These are phyloP conservation scores for Thyatira batis DNA, from an alignment of 2,888 invertebrate genomes.

Conservation along the genomic window DNA sequence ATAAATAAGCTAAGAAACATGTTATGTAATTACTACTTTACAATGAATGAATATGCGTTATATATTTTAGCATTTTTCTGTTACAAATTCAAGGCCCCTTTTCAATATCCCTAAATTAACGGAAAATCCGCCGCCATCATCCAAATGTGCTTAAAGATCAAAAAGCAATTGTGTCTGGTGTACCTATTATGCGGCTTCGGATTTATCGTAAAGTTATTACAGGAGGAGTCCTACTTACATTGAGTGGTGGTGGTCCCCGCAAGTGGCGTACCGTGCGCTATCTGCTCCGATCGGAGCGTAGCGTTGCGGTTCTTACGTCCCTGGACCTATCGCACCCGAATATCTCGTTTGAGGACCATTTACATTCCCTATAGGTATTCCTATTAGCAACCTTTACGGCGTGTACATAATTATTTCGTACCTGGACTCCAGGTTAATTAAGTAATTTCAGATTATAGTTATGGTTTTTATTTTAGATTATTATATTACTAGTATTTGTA, in stretches of 20 bases:
- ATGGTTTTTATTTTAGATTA: too few species aligned
- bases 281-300: slow-evolving; percentile 31
- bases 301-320: slow-evolving; percentile 4
- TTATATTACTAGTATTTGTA: too few species aligned
- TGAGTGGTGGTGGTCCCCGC: slow-evolving; percentile 12
- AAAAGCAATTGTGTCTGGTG: neutral
- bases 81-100: neutral
- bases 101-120: neutral
- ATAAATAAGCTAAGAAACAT: neutral
- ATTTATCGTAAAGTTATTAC: neutral
- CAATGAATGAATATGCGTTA: too few species aligned
- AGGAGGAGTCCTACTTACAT: slow-evolving; percentile 9
- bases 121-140: neutral
- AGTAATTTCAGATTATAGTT: too few species aligned
- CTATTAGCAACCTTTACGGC: neutral
- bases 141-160: neutral
- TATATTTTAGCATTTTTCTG: too few species aligned
- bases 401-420: neutral
- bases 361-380: slow-evolving; percentile 30
- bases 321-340: slow-evolving; percentile 32
- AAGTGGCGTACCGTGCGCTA: slow-evolving; percentile 34
- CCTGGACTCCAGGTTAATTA: neutral
- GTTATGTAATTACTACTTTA: neutral
- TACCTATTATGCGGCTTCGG: neutral
- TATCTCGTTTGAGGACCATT: slow-evolving; percentile 43